phyloP scores from a whole-genome alignment of 2,113 vertebrate species.

The Trichomycterus rosablanca region DNA sequence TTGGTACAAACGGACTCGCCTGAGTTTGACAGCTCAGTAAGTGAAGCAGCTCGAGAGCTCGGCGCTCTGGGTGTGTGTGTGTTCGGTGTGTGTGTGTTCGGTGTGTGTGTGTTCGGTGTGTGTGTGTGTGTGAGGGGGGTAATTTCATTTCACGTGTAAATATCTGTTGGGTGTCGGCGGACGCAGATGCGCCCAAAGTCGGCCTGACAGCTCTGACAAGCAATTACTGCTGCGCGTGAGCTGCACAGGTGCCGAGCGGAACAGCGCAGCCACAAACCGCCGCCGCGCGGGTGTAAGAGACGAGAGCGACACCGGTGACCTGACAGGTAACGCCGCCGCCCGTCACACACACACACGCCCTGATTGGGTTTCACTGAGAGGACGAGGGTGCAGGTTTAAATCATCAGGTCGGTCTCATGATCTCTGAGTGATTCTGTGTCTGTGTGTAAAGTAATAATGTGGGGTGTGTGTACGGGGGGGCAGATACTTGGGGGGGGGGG shows the following conservation, averaged over 20 bases:
- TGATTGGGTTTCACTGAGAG: constrained; percentile 23
- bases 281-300: neutral
- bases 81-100: too few species aligned
- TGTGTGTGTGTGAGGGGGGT: too few species aligned
- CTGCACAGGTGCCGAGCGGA: constrained; percentile 38
- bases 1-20: constrained; percentile 29
- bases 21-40: constrained; percentile 42
- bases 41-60: constrained; percentile 26
- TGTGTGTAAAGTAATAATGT: too few species aligned
- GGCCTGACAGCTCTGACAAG: constrained; percentile 51
- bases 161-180: constrained; percentile 51
- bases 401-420: too few species aligned
- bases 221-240: constrained; percentile 50
- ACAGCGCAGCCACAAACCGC: constrained; percentile 12
- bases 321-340: neutral
- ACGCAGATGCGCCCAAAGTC: constrained; percentile 36
- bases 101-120: too few species aligned
- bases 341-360: neutral
- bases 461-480: too few species aligned
- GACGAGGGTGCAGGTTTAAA: too few species aligned
- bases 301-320: neutral
- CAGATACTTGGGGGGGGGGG: too few species aligned
- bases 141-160: constrained; percentile 52
- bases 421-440: too few species aligned
- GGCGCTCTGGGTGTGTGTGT: constrained; percentile 39